Percentiles rank a stretch among this genome's conserved stretches.
Evolutionary conservation across 2,888 invertebrate genomes (phyloP).

Genomic region (Hermaeophaga mercurialis): DNA sequence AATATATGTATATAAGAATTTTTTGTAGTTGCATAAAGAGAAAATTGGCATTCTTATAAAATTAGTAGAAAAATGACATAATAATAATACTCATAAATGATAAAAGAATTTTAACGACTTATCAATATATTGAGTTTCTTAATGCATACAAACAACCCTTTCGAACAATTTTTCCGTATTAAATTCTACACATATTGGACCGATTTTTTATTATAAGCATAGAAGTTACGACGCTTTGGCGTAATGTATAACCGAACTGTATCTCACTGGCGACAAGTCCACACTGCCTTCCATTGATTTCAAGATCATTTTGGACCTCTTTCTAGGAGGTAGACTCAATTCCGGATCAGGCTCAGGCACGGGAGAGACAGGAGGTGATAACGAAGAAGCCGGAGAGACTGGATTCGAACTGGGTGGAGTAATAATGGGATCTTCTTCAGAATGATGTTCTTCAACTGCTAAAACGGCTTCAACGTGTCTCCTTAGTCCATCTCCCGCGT

Average conservation of each 20-base stretch:
- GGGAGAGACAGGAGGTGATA: conserved; percentile 49
- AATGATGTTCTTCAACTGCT: conserved; percentile 61
- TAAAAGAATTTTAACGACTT: no score
- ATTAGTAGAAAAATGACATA: no score
- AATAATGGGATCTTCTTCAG: conserved; percentile 60
- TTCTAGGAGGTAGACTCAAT: conserved; percentile 75
- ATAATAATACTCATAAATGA: no score
- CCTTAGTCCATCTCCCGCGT: conserved; percentile 63
- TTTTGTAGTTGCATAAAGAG: no score
- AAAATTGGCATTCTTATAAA: no score
- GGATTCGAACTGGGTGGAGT: conserved; percentile 68
- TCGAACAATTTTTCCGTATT: conserved; percentile 3
- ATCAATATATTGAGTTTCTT: no score
- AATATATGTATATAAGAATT: no score
- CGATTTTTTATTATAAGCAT: conserved; percentile 8
- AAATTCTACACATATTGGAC: neutral
- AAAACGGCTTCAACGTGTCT: conserved; percentile 68
- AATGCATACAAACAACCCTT: no score
- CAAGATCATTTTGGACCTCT: conserved; percentile 77
- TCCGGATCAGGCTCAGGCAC: conserved; percentile 61
- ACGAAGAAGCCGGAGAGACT: conserved; percentile 58
- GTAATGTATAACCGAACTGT: conserved; percentile 84
- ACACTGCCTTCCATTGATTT: conserved; percentile 64
- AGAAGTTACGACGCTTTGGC: conserved; percentile 71
- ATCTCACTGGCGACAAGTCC: conserved; percentile 54